These are phyloP conservation scores for Polydrusus tereticollis DNA, from an alignment of 2,888 invertebrate species.

Conservation along the genomic window DNA sequence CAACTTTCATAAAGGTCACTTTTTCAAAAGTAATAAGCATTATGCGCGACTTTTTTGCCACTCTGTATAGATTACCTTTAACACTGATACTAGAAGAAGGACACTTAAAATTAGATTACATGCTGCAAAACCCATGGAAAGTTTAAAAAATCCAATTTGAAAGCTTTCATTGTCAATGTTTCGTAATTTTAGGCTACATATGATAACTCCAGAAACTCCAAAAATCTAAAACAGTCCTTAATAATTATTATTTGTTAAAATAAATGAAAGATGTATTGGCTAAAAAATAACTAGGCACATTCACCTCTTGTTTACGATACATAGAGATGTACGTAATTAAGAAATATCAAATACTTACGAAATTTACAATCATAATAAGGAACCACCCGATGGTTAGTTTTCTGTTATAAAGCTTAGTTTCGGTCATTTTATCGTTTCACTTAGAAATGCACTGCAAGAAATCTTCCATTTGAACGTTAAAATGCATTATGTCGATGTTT, in stretches of 20 bases:
- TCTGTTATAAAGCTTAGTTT: slow-evolving; percentile 44
- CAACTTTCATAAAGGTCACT: not conserved
- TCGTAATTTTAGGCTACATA: slow-evolving; percentile 57
- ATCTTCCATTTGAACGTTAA: not conserved
- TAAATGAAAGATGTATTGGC: not conserved
- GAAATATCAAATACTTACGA: slow-evolving; percentile 55
- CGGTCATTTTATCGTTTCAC: slow-evolving; percentile 14
- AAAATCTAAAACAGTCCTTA: slow-evolving; percentile 59
- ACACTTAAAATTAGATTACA: slow-evolving; percentile 59
- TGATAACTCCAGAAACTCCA: slow-evolving; percentile 58
- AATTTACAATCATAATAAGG: slow-evolving; percentile 58
- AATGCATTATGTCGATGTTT: not conserved
- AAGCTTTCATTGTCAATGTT: slow-evolving; percentile 56
- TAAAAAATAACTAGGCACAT: slow-evolving; percentile 15
- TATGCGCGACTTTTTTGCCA: too few species aligned
- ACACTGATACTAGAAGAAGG: slow-evolving; percentile 56
- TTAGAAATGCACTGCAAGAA: not conserved
- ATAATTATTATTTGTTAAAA: too few species aligned
- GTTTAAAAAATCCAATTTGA: slow-evolving; percentile 57
- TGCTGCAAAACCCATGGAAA: slow-evolving; percentile 59
- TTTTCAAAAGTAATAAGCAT: too few species aligned
- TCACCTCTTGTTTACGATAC: too few species aligned
- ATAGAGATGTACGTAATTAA: slow-evolving; percentile 5
- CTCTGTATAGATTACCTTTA: too few species aligned
- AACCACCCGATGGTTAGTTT: slow-evolving; percentile 57